phyloP scores from a whole-genome alignment of 2,113 vertebrate species.

The Eurypyga helias region DNA sequence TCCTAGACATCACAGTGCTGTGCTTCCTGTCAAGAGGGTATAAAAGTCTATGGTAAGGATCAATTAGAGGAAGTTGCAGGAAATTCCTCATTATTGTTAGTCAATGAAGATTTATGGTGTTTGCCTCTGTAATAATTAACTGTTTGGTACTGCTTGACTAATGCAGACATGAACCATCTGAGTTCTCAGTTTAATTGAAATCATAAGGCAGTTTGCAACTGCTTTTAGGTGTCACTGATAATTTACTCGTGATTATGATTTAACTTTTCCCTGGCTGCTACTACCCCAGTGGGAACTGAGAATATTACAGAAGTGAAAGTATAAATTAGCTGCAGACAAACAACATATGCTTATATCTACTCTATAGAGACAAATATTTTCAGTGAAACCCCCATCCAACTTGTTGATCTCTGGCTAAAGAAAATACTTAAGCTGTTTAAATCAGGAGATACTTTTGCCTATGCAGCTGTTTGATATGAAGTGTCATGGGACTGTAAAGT shows the following conservation, averaged over 20 bases:
- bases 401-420: slow-evolving; percentile 5
- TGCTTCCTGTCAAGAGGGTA: neutral
- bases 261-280: neutral
- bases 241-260: slow-evolving; percentile 45
- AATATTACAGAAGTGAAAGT: neutral
- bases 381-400: slow-evolving; percentile 7
- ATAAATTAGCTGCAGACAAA: slow-evolving; percentile 63
- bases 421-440: slow-evolving; percentile 26
- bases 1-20: neutral
- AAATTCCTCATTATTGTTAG: slow-evolving; percentile 23
- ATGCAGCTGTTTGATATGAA: neutral
- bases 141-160: slow-evolving; percentile 25
- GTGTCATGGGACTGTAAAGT: neutral
- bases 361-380: slow-evolving; percentile 17
- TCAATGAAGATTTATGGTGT: slow-evolving; percentile 46
- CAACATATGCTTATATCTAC: slow-evolving; percentile 50
- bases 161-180: slow-evolving; percentile 44
- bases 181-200: slow-evolving; percentile 27
- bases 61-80: neutral
- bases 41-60: neutral
- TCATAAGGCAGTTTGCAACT: slow-evolving; percentile 38
- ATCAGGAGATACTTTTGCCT: slow-evolving; percentile 1
- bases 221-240: slow-evolving; percentile 37
- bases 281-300: neutral
- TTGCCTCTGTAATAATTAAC: slow-evolving; percentile 33